phyloP scores from a whole-genome alignment of 2,888 invertebrate genomes.

The Eupelmus urozonus region DNA sequence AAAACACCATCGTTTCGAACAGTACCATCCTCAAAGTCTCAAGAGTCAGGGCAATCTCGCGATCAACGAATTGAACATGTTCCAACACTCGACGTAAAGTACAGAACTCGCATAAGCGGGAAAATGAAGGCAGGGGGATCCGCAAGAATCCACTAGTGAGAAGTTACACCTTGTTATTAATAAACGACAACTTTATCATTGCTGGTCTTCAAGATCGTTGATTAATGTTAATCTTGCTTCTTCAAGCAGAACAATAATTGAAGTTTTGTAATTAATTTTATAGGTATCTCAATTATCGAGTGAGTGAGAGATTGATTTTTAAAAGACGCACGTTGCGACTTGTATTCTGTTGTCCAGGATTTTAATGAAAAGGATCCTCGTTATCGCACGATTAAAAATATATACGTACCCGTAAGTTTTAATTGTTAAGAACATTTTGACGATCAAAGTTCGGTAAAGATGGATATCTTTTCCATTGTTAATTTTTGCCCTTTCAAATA shows the following conservation, averaged over 20 bases:
- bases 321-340: neutral
- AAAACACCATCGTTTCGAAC: conserved; percentile 11
- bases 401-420: conserved; percentile 35
- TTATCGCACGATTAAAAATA: conserved; percentile 14
- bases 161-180: conserved; percentile 31
- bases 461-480: conserved; percentile 27
- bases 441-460: conserved; percentile 14
- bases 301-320: conserved; percentile 22
- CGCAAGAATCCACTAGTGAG: neutral
- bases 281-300: neutral
- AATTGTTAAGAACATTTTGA: conserved; percentile 18
- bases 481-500: neutral
- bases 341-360: conserved; percentile 20
- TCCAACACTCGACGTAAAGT: conserved; percentile 67
- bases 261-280: conserved; percentile 49
- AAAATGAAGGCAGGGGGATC: neutral
- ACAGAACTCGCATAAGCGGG: conserved; percentile 68
- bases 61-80: conserved; percentile 37
- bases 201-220: conserved; percentile 18
- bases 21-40: neutral
- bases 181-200: conserved; percentile 32
- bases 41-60: conserved; percentile 6
- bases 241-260: conserved; percentile 40
- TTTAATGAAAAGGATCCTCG: conserved; percentile 8
- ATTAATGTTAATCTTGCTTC: conserved; percentile 21